phyloP scores from a whole-genome alignment of 2,113 vertebrate genomes.

The Centrocercus urophasianus region DNA sequence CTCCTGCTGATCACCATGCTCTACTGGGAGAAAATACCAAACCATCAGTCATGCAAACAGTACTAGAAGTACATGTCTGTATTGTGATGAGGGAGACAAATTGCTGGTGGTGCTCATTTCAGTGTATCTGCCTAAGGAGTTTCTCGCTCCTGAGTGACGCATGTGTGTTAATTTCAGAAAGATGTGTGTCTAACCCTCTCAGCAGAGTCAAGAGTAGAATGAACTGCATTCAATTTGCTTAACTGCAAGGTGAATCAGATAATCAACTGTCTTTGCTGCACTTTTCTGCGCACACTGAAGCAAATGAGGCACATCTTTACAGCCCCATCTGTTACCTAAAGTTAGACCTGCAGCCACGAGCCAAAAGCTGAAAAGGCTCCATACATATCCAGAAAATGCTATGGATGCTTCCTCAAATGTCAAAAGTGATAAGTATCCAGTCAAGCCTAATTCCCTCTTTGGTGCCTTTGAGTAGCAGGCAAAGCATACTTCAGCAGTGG shows the following conservation, averaged over 20 bases:
- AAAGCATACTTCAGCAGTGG: neutral
- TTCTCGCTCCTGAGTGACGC: neutral
- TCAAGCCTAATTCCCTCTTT: neutral
- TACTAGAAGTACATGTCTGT: neutral
- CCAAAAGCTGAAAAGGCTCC: neutral
- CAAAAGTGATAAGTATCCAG: neutral
- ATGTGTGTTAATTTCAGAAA: accelerated
- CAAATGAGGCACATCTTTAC: neutral
- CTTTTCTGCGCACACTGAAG: neutral
- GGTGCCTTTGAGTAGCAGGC: neutral
- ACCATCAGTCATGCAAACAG: neutral
- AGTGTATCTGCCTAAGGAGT: neutral
- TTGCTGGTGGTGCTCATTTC: neutral
- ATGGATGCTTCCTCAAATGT: neutral
- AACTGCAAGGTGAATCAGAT: neutral
- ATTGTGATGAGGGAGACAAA: neutral
- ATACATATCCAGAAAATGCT: neutral
- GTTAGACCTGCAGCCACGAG: neutral
- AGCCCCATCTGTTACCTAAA: neutral
- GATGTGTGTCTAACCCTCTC: neutral
- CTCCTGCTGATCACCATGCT: neutral
- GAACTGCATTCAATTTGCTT: neutral
- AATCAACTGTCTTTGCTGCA: neutral
- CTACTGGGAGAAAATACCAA: neutral
- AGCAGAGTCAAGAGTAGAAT: neutral